Conservation (phyloP, 2,888 invertebrate species). For the Lymantria monacha region DNA sequence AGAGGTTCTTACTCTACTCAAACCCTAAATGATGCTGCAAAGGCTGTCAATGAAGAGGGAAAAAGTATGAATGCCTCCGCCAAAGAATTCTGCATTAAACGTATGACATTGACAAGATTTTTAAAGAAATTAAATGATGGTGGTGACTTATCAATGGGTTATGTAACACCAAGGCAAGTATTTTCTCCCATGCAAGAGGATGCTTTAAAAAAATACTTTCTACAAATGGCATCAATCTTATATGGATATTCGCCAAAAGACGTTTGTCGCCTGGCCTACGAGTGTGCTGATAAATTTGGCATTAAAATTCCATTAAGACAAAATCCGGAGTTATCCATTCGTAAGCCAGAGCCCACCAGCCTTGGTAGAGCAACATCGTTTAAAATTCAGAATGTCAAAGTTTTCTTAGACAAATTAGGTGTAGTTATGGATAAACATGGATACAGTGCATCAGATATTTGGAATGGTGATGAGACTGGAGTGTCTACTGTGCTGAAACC, state of each 20-base stretch:
- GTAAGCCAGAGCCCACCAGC: neutral
- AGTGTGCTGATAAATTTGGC: neutral
- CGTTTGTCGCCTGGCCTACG: neutral
- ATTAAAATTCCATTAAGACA: neutral
- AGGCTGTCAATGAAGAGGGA: constrained; percentile 17
- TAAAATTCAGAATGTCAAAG: neutral
- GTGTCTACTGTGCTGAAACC: neutral
- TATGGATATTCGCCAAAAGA: constrained; percentile 1
- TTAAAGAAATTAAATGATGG: constrained; percentile 23
- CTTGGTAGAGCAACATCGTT: neutral
- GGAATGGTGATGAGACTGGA: neutral
- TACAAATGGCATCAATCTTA: neutral
- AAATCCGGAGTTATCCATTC: neutral
- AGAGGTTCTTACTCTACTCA: constrained; percentile 23
- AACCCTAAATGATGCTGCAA: constrained; percentile 23
- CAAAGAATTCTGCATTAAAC: constrained; percentile 29
- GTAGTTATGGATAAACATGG: neutral
- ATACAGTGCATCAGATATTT: neutral
- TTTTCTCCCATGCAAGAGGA: constrained; percentile 6
- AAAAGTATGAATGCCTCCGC: constrained; percentile 12
- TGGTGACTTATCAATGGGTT: constrained; percentile 19
- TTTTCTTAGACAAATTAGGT: neutral
- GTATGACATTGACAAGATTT: constrained; percentile 30
- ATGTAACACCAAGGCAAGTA: constrained; percentile 25
- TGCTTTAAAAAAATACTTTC: neutral